phyloP scores from a whole-genome alignment of 2,113 vertebrate genomes.

The Engraulis encrasicolus region DNA sequence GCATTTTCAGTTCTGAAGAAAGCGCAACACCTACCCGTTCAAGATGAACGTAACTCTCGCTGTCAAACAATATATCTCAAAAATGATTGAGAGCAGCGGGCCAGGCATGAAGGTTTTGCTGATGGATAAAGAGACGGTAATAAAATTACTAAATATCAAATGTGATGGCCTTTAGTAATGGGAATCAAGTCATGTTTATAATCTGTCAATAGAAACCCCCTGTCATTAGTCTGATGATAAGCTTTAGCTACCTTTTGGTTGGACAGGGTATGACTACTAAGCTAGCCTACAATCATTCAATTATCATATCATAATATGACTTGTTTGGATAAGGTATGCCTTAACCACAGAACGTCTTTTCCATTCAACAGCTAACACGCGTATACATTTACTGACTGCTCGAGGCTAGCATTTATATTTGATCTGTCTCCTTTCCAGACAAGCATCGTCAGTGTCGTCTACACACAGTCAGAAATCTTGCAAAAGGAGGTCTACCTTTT shows the following conservation, averaged over 20 bases:
- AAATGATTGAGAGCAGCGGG: constrained; percentile 96
- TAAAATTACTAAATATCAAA: no score
- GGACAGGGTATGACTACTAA: no score
- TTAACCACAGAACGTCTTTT: neutral
- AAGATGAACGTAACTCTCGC: constrained; percentile 93
- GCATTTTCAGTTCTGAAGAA: neutral
- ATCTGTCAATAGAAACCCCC: no score
- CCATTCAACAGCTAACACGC: neutral
- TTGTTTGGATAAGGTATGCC: neutral
- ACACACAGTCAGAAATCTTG: constrained; percentile 96
- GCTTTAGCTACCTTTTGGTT: no score
- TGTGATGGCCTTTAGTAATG: no score
- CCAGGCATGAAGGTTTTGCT: constrained; percentile 96
- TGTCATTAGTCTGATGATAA: no score
- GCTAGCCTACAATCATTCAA: no score
- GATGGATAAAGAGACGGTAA: constrained; percentile 96
- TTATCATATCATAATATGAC: no score
- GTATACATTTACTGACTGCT: neutral
- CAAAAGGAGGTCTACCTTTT: constrained; percentile 97
- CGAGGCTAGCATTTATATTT: neutral
- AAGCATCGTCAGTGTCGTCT: constrained; percentile 92
- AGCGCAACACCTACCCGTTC: neutral
- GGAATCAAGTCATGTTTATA: no score
- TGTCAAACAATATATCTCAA: constrained; percentile 92
- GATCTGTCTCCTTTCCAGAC: constrained; percentile 74